phyloP scores from a whole-genome alignment of 2,888 invertebrate species.

The Drosophila subquinaria region DNA sequence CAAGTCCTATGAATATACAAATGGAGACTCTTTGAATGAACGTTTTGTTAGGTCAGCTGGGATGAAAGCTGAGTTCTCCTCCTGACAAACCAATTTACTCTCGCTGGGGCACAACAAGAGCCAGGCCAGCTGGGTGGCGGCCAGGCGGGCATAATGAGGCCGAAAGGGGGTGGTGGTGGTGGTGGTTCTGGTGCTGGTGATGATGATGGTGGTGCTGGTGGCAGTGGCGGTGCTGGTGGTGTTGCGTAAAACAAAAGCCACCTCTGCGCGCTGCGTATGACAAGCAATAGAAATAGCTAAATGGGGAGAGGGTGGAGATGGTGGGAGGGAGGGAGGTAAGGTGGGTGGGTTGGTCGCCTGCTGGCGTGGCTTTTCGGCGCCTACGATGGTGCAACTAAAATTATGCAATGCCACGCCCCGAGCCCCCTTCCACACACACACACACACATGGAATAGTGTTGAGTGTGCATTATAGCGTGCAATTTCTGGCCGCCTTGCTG shows the following conservation, averaged over 20 bases:
- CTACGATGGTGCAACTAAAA: constrained; percentile 74
- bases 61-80: background rate
- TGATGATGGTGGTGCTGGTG: background rate
- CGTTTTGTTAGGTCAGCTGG: constrained; percentile 1
- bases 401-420: constrained; percentile 79
- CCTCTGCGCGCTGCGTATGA: constrained; percentile 58
- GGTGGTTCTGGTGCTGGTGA: background rate
- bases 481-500: constrained; percentile 66
- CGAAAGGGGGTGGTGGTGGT: background rate
- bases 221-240: background rate
- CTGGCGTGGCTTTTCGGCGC: constrained; percentile 68
- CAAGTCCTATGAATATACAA: background rate
- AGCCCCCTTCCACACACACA: background rate
- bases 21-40: background rate
- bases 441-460: constrained; percentile 5
- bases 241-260: constrained; percentile 59
- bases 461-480: constrained; percentile 75
- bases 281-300: constrained; percentile 62
- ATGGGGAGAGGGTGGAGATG: background rate
- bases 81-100: constrained; percentile 18
- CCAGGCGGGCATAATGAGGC: constrained; percentile 9
- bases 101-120: constrained; percentile 7
- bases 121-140: constrained; percentile 1
- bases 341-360: constrained; percentile 26
- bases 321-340: background rate